These are phyloP conservation scores for Fabriciana adippe DNA, from an alignment of 2,888 invertebrate genomes.

Conservation along the genomic window DNA sequence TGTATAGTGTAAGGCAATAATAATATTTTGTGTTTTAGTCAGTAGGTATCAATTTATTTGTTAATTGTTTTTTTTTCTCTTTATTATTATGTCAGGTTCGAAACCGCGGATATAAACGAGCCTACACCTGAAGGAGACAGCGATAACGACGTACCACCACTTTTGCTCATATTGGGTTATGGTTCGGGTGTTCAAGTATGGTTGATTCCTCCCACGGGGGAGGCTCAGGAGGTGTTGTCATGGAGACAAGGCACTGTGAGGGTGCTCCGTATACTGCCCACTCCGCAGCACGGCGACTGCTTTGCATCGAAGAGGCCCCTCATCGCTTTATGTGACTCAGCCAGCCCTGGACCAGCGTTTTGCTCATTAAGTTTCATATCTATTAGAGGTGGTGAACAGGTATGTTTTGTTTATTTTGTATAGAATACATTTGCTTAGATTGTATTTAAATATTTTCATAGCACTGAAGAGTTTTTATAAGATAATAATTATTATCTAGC, in stretches of 20 bases:
- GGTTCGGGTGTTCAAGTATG: conserved; percentile 86
- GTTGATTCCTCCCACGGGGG: conserved; percentile 93
- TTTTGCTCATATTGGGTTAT: conserved; percentile 90
- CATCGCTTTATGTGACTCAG: conserved; percentile 94
- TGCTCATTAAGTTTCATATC: conserved; percentile 93
- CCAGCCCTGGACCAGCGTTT: conserved; percentile 88
- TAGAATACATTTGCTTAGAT: background rate
- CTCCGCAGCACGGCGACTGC: conserved; percentile 88
- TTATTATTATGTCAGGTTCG: conserved; percentile 82
- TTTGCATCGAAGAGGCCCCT: conserved; percentile 92
- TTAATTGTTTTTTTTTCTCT: background rate
- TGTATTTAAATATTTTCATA: background rate
- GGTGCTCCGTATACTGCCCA: conserved; percentile 92
- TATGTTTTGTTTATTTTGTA: conserved; percentile 48
- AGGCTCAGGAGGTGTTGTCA: conserved; percentile 96
- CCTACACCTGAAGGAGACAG: conserved; percentile 86
- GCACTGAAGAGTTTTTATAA: background rate
- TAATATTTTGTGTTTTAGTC: background rate
- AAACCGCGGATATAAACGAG: conserved; percentile 92
- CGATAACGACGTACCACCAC: conserved; percentile 88
- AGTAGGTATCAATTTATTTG: too few species aligned
- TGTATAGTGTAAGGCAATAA: too few species aligned
- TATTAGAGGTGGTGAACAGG: conserved; percentile 90
- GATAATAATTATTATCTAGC: background rate
- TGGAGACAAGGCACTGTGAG: conserved; percentile 95